A percentile compares a stretch with the other conserved stretches of the same genome.
These are phyloP conservation scores for Canis aureus DNA, from an alignment of 2,113 vertebrate genomes.

Conservation along the genomic window DNA sequence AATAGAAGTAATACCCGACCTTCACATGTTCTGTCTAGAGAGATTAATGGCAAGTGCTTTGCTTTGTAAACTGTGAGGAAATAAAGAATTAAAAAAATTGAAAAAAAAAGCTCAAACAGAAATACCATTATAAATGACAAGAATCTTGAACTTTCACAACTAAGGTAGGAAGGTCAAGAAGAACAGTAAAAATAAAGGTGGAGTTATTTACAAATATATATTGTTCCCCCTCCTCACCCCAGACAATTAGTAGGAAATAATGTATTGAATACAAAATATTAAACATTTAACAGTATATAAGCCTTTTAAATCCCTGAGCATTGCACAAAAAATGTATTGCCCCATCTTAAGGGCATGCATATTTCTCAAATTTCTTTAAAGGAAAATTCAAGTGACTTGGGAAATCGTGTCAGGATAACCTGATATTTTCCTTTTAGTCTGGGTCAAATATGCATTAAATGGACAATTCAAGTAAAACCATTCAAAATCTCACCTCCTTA, in stretches of 20 bases:
- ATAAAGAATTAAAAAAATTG: not conserved
- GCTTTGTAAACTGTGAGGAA: slow-evolving; percentile 58
- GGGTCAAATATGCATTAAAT: slow-evolving; percentile 67
- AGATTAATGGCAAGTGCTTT: slow-evolving; percentile 68
- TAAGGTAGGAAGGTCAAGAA: slow-evolving; percentile 48
- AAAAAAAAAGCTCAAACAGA: not conserved
- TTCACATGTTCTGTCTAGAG: slow-evolving; percentile 69
- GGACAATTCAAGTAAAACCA: slow-evolving; percentile 67
- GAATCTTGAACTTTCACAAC: slow-evolving; percentile 45
- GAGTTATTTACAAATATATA: slow-evolving; percentile 45
- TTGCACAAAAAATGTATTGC: not conserved
- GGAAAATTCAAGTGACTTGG: slow-evolving; percentile 47
- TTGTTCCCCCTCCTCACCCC: no score
- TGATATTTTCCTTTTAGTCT: slow-evolving; percentile 67
- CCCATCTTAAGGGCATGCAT: not conserved
- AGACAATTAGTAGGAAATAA: not conserved
- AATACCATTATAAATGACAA: slow-evolving; percentile 67
- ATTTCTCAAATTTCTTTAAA: slow-evolving; percentile 38
- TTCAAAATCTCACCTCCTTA: slow-evolving; percentile 56
- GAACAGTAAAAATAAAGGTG: slow-evolving; percentile 64
- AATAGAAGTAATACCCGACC: slow-evolving; percentile 60
- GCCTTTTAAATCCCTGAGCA: not conserved
- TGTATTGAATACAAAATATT: not conserved
- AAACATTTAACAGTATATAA: not conserved
- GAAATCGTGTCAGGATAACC: slow-evolving; percentile 14